Percentiles rank a stretch among this genome's conserved stretches.
Evolutionary conservation across 2,113 vertebrate genomes (phyloP).

Genomic region (Phalacrocorax pelagicus): DNA sequence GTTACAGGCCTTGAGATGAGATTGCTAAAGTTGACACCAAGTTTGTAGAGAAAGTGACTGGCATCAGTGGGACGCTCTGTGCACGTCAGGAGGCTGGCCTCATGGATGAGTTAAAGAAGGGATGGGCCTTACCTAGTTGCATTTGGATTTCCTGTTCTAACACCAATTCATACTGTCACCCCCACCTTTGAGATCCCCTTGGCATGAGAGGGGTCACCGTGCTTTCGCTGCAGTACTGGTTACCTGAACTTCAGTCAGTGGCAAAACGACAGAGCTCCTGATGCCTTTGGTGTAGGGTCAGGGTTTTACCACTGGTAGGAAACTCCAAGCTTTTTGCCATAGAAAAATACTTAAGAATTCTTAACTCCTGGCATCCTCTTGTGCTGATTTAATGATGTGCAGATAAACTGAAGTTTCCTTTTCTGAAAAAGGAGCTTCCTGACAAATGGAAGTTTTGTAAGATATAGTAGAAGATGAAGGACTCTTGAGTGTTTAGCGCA

Average conservation of each 20-base stretch:
- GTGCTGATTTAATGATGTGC: slow-evolving; percentile 11
- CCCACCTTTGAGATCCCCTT: not conserved
- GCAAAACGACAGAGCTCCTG: not conserved
- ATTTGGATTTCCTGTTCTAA: not conserved
- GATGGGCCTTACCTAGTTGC: not conserved
- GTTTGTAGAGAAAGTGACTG: not conserved
- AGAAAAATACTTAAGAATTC: not conserved
- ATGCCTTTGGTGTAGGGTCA: not conserved
- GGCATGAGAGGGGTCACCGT: not conserved
- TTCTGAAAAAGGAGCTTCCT: not conserved
- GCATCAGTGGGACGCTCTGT: not conserved
- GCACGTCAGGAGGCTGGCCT: not conserved
- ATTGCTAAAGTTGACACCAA: not conserved
- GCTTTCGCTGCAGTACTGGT: not conserved
- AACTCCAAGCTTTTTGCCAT: not conserved
- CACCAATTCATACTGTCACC: not conserved
- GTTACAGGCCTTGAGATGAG: not conserved
- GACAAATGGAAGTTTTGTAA: not conserved
- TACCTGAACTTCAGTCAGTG: not conserved
- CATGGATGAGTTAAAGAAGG: not conserved
- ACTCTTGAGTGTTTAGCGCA: not conserved
- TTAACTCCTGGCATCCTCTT: slow-evolving; percentile 25
- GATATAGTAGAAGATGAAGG: slow-evolving; percentile 30
- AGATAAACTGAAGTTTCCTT: slow-evolving; percentile 6
- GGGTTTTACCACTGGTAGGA: not conserved